Percentiles rank a stretch among this genome's conserved stretches.
These are phyloP conservation scores for Acleris laterana DNA, from an alignment of 2,888 invertebrate genomes.

Conservation along the genomic window DNA sequence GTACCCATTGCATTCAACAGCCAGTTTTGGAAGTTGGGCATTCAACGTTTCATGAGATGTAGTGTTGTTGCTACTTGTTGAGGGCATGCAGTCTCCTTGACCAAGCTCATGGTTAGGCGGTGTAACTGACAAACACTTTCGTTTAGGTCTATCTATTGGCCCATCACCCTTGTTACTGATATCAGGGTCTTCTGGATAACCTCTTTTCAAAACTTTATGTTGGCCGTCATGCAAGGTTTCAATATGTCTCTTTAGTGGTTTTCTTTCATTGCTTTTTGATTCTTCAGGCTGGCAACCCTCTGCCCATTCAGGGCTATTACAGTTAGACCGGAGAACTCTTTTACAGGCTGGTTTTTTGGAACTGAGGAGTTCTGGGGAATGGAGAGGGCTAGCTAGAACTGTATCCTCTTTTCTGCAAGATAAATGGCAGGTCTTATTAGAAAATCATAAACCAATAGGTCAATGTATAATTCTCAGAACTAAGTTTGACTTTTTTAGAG, in stretches of 20 bases:
- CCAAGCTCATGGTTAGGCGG: constrained; percentile 73
- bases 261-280: constrained; percentile 49
- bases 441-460: background rate
- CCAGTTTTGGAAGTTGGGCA: constrained; percentile 71
- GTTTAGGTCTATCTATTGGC: constrained; percentile 50
- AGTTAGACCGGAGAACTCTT: constrained; percentile 55
- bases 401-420: constrained; percentile 65
- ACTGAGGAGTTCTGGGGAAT: constrained; percentile 62
- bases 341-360: constrained; percentile 56
- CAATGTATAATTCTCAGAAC: background rate
- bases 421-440: constrained; percentile 39
- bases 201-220: constrained; percentile 52
- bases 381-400: constrained; percentile 56
- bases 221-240: constrained; percentile 40
- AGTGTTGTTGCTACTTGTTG: constrained; percentile 71
- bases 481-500: no score
- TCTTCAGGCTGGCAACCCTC: constrained; percentile 65
- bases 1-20: constrained; percentile 77
- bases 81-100: constrained; percentile 77
- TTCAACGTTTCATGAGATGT: constrained; percentile 71
- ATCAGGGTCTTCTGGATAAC: constrained; percentile 51
- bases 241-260: constrained; percentile 50
- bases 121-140: constrained; percentile 64
- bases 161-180: constrained; percentile 69
- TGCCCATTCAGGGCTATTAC: constrained; percentile 76